These are phyloP conservation scores for Ornithoptera priamus DNA, from an alignment of 2,888 invertebrate genomes.

Conservation along the genomic window DNA sequence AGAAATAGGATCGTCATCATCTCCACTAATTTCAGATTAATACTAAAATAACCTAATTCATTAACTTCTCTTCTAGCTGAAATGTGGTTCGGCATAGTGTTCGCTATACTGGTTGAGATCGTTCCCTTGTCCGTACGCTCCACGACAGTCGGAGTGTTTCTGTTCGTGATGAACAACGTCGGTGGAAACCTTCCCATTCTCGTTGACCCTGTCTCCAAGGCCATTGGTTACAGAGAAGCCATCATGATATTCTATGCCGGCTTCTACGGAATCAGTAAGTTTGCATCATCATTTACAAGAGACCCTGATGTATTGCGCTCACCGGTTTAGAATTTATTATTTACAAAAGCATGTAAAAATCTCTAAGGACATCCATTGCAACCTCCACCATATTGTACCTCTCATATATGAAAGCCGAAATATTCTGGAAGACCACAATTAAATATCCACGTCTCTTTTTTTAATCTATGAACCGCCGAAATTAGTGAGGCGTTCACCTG, in stretches of 20 bases:
- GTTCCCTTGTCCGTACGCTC: slow-evolving; percentile 90
- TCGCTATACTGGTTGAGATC: slow-evolving; percentile 93
- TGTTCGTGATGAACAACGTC: slow-evolving; percentile 96
- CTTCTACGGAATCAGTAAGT: slow-evolving; percentile 91
- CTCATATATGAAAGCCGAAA: no score
- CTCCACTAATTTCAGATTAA: not conserved
- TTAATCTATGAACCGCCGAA: no score
- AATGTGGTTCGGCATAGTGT: slow-evolving; percentile 97
- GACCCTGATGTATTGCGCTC: no score
- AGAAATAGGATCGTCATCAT: not conserved
- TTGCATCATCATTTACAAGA: no score
- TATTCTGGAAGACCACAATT: no score
- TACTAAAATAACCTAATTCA: not conserved
- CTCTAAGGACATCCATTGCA: no score
- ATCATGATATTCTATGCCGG: slow-evolving; percentile 94
- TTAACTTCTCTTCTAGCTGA: slow-evolving; percentile 81
- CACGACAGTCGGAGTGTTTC: slow-evolving; percentile 91
- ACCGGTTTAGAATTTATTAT: no score
- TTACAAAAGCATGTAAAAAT: no score
- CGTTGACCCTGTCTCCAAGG: slow-evolving; percentile 90
- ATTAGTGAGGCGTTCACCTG: no score
- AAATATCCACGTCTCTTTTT: no score
- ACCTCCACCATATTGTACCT: no score
- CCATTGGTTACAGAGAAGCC: slow-evolving; percentile 90
- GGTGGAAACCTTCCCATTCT: slow-evolving; percentile 94